These are phyloP conservation scores for Synanthedon tipuliformis DNA, from an alignment of 2,888 invertebrate species.

Conservation along the genomic window DNA sequence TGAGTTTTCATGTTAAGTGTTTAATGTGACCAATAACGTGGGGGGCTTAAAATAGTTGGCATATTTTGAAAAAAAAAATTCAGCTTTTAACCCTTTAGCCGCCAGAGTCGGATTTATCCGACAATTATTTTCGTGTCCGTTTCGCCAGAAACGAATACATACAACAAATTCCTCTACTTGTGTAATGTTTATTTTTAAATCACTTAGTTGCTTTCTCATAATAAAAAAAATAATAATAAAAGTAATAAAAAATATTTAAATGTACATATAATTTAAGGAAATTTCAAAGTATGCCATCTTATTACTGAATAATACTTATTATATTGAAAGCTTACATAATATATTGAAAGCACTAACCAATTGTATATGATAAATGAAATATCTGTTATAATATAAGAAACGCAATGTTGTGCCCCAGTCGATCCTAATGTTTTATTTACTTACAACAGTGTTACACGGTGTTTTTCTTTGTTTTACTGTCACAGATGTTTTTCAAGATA, in stretches of 20 bases:
- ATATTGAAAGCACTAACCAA: not conserved
- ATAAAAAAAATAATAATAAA: too few relatives aligned
- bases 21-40: conserved; percentile 24
- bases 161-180: too few relatives aligned
- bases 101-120: too few relatives aligned
- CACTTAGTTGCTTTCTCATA: too few relatives aligned
- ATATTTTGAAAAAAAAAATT: not conserved
- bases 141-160: too few relatives aligned
- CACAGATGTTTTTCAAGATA: conserved; percentile 12
- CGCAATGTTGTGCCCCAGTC: conserved; percentile 89
- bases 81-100: not conserved
- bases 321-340: not conserved
- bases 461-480: conserved; percentile 47
- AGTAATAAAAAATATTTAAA: not conserved
- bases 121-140: too few relatives aligned
- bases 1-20: conserved; percentile 69
- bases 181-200: too few relatives aligned
- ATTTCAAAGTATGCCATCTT: conserved; percentile 13
- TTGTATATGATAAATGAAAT: conserved; percentile 11
- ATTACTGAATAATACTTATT: conserved; percentile 8
- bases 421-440: conserved; percentile 66
- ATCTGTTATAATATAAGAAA: conserved; percentile 53
- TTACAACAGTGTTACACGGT: conserved; percentile 51
- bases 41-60: conserved; percentile 5
- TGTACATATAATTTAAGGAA: not conserved